Conservation (phyloP, 2,888 invertebrate genomes). For the Ophion ventricosus region DNA sequence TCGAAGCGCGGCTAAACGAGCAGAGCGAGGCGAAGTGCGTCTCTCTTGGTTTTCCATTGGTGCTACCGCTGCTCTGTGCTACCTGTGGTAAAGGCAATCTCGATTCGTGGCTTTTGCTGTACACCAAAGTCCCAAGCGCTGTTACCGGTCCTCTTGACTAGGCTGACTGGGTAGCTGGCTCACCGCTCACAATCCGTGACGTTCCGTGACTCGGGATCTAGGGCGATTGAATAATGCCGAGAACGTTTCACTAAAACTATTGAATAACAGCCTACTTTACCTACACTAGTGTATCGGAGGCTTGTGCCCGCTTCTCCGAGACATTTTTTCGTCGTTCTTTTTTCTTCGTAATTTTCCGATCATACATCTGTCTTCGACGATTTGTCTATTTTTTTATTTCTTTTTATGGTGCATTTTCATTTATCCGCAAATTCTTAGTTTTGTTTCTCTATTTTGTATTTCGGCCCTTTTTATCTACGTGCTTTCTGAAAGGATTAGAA, state of each 20-base stretch:
- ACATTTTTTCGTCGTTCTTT: neutral
- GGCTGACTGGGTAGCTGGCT: constrained; percentile 63
- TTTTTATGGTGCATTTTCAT: neutral
- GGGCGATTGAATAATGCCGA: constrained; percentile 83
- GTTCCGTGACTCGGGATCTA: constrained; percentile 83
- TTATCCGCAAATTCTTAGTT: too few relatives aligned
- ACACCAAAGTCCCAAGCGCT: constrained; percentile 67
- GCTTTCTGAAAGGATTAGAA: too few relatives aligned
- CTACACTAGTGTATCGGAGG: constrained; percentile 69
- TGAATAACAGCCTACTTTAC: constrained; percentile 81
- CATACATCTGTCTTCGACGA: neutral
- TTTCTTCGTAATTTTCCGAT: neutral
- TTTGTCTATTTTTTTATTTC: neutral
- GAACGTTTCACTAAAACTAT: constrained; percentile 83
- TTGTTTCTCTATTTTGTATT: too few relatives aligned
- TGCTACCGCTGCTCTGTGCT: neutral
- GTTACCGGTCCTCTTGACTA: constrained; percentile 47
- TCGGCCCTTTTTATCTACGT: too few relatives aligned
- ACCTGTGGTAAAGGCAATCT: constrained; percentile 68
- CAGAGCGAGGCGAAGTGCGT: constrained; percentile 69
- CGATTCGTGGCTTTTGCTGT: constrained; percentile 72
- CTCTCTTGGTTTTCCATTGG: constrained; percentile 46
- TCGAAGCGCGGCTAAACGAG: constrained; percentile 64
- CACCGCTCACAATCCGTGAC: constrained; percentile 82
- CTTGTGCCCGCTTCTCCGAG: constrained; percentile 40